Evolutionary conservation across 2,797 vertebrate species (phyloP).

Genomic region (Paramormyrops hopkinsi): DNA sequence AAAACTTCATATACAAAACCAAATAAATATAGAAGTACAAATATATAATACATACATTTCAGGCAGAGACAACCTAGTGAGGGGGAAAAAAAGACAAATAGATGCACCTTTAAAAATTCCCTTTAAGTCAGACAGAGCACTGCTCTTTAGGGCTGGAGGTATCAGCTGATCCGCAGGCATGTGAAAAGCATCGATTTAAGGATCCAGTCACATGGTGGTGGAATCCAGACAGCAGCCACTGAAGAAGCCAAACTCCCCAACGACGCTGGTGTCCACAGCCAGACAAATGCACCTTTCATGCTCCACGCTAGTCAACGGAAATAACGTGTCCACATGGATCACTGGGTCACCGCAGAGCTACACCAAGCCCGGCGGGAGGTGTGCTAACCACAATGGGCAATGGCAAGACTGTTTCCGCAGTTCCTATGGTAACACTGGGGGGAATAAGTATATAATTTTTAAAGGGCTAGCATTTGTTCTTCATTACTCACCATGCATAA

Average conservation of each 20-base stretch:
- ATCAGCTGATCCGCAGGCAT: constrained; percentile 27
- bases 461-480: neutral
- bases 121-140: constrained; percentile 1
- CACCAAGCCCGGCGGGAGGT: neutral
- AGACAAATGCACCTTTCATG: neutral
- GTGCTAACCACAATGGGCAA: neutral
- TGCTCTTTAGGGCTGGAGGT: neutral
- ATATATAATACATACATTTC: neutral
- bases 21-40: neutral
- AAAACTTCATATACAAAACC: neutral
- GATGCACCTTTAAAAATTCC: neutral
- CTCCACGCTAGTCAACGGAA: neutral
- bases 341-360: neutral
- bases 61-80: neutral
- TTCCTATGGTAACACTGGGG: neutral
- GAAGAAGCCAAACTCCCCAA: neutral
- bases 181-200: constrained; percentile 25
- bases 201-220: constrained; percentile 20
- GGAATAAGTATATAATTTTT: neutral
- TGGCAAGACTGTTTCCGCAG: neutral
- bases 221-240: constrained; percentile 19
- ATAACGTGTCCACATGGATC: neutral
- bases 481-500: neutral
- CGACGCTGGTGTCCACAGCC: neutral
- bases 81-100: neutral